These are phyloP conservation scores for Masticophis lateralis DNA, from an alignment of 2,797 vertebrate genomes.

Conservation along the genomic window DNA sequence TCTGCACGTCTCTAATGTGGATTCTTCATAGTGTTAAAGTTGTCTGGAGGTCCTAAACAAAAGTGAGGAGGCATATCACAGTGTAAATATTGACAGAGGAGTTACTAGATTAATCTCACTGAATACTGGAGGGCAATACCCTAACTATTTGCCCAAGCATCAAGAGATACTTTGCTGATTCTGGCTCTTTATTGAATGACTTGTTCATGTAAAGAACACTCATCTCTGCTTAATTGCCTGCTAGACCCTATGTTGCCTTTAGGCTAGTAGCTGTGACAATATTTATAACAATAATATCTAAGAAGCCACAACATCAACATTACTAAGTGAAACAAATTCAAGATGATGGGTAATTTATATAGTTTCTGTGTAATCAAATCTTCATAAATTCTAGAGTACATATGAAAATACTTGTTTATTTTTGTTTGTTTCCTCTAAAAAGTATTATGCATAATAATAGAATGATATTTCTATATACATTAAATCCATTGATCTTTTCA, in stretches of 20 bases:
- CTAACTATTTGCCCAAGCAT: not conserved
- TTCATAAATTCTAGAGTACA: not conserved
- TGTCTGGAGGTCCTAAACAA: not conserved
- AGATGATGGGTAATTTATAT: not conserved
- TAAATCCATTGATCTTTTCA: constrained; percentile 1
- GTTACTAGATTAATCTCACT: not conserved
- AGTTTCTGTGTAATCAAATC: not conserved
- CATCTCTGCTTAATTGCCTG: not conserved
- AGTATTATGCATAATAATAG: not conserved
- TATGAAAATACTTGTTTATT: not conserved
- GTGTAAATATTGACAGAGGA: not conserved
- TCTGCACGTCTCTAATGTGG: not conserved
- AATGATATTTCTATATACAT: not conserved
- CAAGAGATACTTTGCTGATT: not conserved
- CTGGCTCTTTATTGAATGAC: not conserved
- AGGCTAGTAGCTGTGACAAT: not conserved
- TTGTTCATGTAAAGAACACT: not conserved
- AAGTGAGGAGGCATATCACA: not conserved
- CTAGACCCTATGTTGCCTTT: not conserved
- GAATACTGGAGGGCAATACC: not conserved
- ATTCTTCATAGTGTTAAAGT: not conserved
- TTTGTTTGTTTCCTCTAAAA: not conserved
- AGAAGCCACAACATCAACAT: not conserved
- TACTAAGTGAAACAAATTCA: constrained; percentile 19
- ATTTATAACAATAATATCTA: not conserved